phyloP scores from a whole-genome alignment of 2,797 vertebrate species.

The Lutjanus argentimaculatus region DNA sequence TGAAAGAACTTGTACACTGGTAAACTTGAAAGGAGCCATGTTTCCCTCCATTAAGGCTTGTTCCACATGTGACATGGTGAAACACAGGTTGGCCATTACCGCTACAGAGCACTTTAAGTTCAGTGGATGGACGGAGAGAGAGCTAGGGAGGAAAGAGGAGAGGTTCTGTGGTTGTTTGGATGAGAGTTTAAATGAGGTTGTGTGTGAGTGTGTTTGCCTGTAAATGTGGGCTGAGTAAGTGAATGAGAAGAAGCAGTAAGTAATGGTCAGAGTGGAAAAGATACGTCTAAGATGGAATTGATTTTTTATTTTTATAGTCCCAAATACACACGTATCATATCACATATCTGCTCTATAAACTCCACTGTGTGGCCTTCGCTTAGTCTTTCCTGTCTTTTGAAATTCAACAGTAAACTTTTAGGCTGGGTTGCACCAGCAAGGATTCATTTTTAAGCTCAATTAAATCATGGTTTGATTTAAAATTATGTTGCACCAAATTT shows the following conservation, averaged over 20 bases:
- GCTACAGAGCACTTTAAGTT: slow-evolving; percentile 55
- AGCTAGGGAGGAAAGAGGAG: slow-evolving; percentile 39
- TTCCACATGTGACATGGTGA: slow-evolving; percentile 39
- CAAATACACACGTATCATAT: not conserved
- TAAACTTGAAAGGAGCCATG: slow-evolving; percentile 32
- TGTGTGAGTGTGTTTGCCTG: slow-evolving; percentile 29
- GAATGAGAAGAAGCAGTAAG: slow-evolving; percentile 54
- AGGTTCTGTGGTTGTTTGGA: slow-evolving; percentile 54
- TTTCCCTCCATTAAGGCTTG: slow-evolving; percentile 47
- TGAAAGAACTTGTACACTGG: not conserved
- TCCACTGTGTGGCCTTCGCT: too few species aligned
- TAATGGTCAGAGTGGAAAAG: slow-evolving; percentile 38
- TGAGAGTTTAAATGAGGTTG: slow-evolving; percentile 36
- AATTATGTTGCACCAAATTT: too few species aligned
- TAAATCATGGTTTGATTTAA: too few species aligned
- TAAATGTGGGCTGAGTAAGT: slow-evolving; percentile 44
- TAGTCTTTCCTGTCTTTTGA: not conserved
- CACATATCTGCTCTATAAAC: not conserved
- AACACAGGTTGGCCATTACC: slow-evolving; percentile 60
- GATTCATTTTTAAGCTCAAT: too few species aligned
- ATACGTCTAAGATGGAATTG: slow-evolving; percentile 11
- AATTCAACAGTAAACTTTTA: not conserved
- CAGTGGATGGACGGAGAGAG: slow-evolving; percentile 38
- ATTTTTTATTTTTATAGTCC: slow-evolving; percentile 20
- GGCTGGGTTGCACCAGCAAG: too few species aligned